Evolutionary conservation across 2,113 vertebrate species (phyloP), one percentile per base, ranked within the genome.

Genomic region (Aptenodytes forsteri): DNA sequence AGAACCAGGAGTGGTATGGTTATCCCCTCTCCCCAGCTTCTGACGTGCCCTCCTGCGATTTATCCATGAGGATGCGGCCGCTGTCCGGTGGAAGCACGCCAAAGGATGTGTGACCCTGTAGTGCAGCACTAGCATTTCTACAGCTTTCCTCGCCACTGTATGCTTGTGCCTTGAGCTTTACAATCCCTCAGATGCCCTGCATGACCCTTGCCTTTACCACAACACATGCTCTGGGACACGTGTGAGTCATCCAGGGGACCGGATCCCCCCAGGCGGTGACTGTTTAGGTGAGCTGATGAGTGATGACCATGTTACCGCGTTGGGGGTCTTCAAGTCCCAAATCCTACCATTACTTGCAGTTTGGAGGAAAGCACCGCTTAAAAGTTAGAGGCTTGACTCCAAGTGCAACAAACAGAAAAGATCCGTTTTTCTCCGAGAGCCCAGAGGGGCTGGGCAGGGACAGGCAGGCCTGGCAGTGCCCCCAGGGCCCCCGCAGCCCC

Each of bases 251-350:
- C 4, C 46, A 58, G 14, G 34, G 69, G 25, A n/a, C 12, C 1
- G 0, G 50, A 71, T 52, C 8, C 29, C n/a, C 32, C 10, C 42
- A 50, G 25, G 34, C 2, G 2, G 47, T 25, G 19, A 38, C n/a
- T 13, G 7, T 11, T 34, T 34, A 65, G n/a, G 30, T 29, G 58
- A 93, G 42, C n/a, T 44, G 42, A 56, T 1, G 5, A 50, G 32
- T 4, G 34, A 52, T 65, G 46, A 52, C 38, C 8, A 7, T 0
- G 6, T 30, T 70, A 50, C 19, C 1, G 2, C n/a, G 25, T 10
- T 66, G 34, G 20, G 40, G 40, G 30, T 15, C 47, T 83, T 27
- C 40, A 36, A 30, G 29, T 47, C 34, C 79, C 34, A 73, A 36
- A 70, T 36, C 16, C 32, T 54, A 32, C 25, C 13, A 12, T 21